Evolutionary conservation across 2,113 vertebrate species (phyloP).

Genomic region (Pelodiscus sinensis): DNA sequence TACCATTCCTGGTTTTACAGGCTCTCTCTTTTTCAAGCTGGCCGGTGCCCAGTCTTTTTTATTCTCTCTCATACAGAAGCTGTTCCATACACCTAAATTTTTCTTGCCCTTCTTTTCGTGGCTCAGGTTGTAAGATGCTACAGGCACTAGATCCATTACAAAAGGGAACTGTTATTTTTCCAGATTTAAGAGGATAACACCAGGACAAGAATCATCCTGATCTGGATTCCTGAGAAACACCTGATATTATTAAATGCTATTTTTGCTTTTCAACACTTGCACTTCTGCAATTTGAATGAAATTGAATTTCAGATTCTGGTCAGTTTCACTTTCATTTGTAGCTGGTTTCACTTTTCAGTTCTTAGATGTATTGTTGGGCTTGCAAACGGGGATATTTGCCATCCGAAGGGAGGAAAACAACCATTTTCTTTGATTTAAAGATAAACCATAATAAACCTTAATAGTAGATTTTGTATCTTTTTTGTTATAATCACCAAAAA

Average conservation of each 20-base stretch:
- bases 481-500: not conserved
- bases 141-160: not conserved
- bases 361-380: not conserved
- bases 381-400: not conserved
- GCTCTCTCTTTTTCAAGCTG: not conserved
- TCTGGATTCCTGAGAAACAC: not conserved
- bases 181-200: not conserved
- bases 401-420: not conserved
- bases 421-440: not conserved
- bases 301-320: not conserved
- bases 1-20: too few relatives aligned
- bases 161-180: not conserved
- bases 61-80: not conserved
- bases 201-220: not conserved
- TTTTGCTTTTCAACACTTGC: not conserved
- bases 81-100: not conserved
- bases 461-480: not conserved
- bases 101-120: not conserved
- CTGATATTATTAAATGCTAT: not conserved
- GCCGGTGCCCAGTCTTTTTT: not conserved
- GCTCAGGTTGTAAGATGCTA: not conserved
- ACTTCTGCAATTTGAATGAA: not conserved
- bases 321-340: not conserved
- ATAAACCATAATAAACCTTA: not conserved
- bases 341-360: not conserved